Percentiles rank a stretch among this genome's conserved stretches.
These are phyloP conservation scores for Tachuris rubrigastra DNA, from an alignment of 2,113 vertebrate genomes.

Conservation along the genomic window DNA sequence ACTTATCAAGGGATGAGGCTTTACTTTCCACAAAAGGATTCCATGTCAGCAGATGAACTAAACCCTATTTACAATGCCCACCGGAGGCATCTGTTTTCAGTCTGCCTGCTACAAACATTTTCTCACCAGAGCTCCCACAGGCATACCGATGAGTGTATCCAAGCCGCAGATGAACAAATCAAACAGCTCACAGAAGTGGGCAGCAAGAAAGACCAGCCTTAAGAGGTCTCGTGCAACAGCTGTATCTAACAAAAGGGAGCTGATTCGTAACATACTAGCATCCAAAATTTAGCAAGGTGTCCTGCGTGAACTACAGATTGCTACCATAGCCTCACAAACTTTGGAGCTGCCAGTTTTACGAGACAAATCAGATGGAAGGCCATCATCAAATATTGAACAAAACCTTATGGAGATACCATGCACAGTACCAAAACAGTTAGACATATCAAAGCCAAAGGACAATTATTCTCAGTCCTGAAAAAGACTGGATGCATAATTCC, in stretches of 20 bases:
- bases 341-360: neutral
- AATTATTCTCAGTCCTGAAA: neutral
- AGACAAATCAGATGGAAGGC: neutral
- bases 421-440: neutral
- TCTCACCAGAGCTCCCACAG: neutral
- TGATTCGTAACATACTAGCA: neutral
- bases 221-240: neutral
- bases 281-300: neutral
- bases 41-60: neutral
- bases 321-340: neutral
- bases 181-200: neutral
- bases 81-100: neutral
- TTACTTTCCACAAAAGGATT: conserved; percentile 5
- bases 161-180: neutral
- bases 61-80: neutral
- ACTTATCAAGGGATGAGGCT: neutral
- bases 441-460: neutral
- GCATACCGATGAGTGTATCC: fast-evolving
- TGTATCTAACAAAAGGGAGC: neutral
- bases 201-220: neutral
- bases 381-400: neutral
- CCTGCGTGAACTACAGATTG: fast-evolving
- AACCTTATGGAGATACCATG: neutral
- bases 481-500: neutral
- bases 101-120: neutral